Evolutionary conservation across 2,888 invertebrate species (phyloP).

Genomic region (Perdita meconis): DNA sequence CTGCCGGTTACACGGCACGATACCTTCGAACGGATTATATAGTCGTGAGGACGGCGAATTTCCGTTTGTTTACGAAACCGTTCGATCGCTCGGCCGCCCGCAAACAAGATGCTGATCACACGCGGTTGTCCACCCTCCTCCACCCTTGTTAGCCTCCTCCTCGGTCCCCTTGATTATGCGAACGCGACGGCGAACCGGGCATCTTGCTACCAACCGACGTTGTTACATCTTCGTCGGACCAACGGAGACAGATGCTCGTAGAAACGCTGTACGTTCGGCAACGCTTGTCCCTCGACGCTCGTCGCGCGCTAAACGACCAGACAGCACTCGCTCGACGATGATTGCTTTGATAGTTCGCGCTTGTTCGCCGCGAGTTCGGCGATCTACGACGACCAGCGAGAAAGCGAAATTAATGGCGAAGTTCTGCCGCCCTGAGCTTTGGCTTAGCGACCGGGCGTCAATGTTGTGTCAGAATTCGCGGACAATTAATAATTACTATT

Average conservation of each 20-base stretch:
- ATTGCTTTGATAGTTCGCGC: too few relatives aligned
- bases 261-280: too few relatives aligned
- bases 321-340: too few relatives aligned
- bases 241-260: slow-evolving; percentile 30
- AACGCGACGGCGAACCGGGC: not conserved
- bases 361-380: too few relatives aligned
- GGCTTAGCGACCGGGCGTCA: too few relatives aligned
- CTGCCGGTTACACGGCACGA: not conserved
- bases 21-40: slow-evolving; percentile 52
- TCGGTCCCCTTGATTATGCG: slow-evolving; percentile 42
- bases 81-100: slow-evolving; percentile 62
- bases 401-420: too few relatives aligned
- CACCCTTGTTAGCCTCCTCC: slow-evolving; percentile 51
- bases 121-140: slow-evolving; percentile 46
- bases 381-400: too few relatives aligned
- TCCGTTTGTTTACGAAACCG: slow-evolving; percentile 57
- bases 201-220: slow-evolving; percentile 4
- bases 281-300: too few relatives aligned
- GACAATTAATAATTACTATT: too few relatives aligned
- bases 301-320: too few relatives aligned
- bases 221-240: slow-evolving; percentile 11
- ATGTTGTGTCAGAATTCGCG: too few relatives aligned
- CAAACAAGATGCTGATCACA: slow-evolving; percentile 68
- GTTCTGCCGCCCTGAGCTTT: too few relatives aligned
- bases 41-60: slow-evolving; percentile 41